Evolutionary conservation across 1,140 invertebrate species (phyloP), one percentile per base, ranked within the genome.

Genomic region (Holotrichia oblita): DNA sequence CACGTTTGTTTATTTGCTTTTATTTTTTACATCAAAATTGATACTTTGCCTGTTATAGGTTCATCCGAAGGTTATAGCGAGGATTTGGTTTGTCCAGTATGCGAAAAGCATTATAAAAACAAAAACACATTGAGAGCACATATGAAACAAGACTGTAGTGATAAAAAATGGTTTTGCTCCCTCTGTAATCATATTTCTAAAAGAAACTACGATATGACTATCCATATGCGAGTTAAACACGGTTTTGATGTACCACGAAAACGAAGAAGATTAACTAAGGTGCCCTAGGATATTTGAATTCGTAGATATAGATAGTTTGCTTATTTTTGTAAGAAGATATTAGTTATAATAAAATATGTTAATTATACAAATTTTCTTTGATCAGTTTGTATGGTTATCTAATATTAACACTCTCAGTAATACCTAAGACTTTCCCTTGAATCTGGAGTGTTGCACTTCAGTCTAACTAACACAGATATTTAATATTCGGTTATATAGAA

Each of bases 61-160:
- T 2, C 27, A 34, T 34, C 27, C 1, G 22, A 27, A 40, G 72
- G 17, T 9, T 17, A 44, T 41, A 40, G 14, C 9, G 73, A 74
- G 40, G 10, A 74, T 34, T 20, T 40, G n/a, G n/a, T 76, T 12
- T 80, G 79, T 75, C 76, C 73, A 0, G 44, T 40, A 17, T 81
- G 81, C 40, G 27, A 44, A 20, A 69, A 75, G 2, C 20, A 34
- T 48, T 81, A 80, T 75, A 81, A 81, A 42, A 80, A 80, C 40
- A 44, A n/a, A 9, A 78, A 79, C 7, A 80, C 76, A 9, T 75
- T 81, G 40, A 76, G 79, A 40, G 75, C 77, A 3, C 81, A 81
- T 48, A 17, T 79, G n/a, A 78, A 76, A 40, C 79, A 79, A 72
- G 81, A 81, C 40, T 81, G 81, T 76, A 78, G 79, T 40, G 80